These are phyloP conservation scores for Puffinus mauretanicus DNA, from an alignment of 2,113 vertebrate species.

Conservation along the genomic window DNA sequence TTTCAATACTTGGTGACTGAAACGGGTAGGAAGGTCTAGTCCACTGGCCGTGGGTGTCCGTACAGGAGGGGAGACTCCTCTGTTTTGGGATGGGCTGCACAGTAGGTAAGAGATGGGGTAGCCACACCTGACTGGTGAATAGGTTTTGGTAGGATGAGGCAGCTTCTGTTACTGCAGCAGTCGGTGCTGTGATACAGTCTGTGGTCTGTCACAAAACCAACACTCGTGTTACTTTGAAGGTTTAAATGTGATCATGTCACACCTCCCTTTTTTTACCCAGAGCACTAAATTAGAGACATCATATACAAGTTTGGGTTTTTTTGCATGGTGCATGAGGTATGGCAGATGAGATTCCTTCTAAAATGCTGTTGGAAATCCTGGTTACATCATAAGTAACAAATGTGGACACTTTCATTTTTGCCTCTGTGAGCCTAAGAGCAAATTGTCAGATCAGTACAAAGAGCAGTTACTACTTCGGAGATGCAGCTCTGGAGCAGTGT, in stretches of 20 bases:
- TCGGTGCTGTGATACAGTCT: not conserved
- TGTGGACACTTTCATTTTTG: not conserved
- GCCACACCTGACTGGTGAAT: not conserved
- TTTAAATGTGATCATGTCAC: not conserved
- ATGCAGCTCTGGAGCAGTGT: fast-evolving
- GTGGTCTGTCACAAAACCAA: not conserved
- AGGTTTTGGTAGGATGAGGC: not conserved
- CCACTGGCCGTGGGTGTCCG: fast-evolving
- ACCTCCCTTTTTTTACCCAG: not conserved
- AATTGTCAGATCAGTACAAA: not conserved
- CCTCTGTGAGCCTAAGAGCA: too few relatives aligned
- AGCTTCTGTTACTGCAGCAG: not conserved
- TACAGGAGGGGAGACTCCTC: not conserved
- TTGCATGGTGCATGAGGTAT: not conserved
- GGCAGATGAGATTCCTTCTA: not conserved
- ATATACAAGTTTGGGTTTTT: too few relatives aligned
- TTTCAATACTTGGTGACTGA: not conserved
- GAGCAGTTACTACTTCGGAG: not conserved
- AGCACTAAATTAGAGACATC: not conserved
- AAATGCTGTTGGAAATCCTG: not conserved
- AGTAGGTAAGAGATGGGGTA: not conserved
- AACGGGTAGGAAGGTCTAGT: not conserved
- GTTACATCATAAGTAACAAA: not conserved
- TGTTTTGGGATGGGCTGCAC: not conserved
- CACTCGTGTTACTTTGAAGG: not conserved